Conservation (phyloP, 2,888 invertebrate species). For the Drosophila tanythrix region DNA sequence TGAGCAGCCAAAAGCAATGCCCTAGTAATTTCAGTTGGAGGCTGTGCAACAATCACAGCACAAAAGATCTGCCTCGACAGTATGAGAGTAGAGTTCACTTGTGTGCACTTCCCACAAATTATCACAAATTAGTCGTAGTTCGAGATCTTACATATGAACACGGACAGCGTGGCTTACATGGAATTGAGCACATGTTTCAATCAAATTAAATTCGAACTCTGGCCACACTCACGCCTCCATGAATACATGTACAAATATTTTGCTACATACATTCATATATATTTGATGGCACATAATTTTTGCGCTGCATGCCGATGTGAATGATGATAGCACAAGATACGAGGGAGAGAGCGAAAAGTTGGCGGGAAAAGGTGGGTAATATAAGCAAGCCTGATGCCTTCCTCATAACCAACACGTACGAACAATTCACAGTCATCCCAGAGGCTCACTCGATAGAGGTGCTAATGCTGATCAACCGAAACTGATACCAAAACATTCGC, state of each 20-base stretch:
- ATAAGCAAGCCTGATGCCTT: constrained; percentile 47
- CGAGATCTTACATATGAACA: constrained; percentile 30
- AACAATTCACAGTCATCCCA: constrained; percentile 72
- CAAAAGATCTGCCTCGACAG: constrained; percentile 26
- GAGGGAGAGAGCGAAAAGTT: neutral
- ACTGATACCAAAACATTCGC: constrained; percentile 63
- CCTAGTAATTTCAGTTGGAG: constrained; percentile 54
- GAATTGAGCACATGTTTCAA: constrained; percentile 63
- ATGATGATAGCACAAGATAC: constrained; percentile 44
- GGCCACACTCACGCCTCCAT: constrained; percentile 52
- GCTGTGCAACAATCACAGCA: constrained; percentile 18
- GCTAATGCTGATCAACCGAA: constrained; percentile 80
- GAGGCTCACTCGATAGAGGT: constrained; percentile 72
- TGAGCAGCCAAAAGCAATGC: constrained; percentile 25
- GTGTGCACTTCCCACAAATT: constrained; percentile 74
- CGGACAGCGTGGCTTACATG: constrained; percentile 41
- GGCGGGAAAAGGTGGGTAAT: constrained; percentile 7
- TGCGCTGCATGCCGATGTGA: constrained; percentile 48
- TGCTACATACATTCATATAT: neutral
- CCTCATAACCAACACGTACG: constrained; percentile 79
- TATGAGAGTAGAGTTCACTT: constrained; percentile 20
- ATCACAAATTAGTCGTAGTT: constrained; percentile 77
- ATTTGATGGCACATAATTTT: constrained; percentile 72
- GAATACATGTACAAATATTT: neutral
- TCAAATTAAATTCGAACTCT: constrained; percentile 71